Evolutionary conservation across 2,113 vertebrate species (phyloP), one percentile per base, ranked within the genome.

Genomic region (Pseudorectes ferrugineus): DNA sequence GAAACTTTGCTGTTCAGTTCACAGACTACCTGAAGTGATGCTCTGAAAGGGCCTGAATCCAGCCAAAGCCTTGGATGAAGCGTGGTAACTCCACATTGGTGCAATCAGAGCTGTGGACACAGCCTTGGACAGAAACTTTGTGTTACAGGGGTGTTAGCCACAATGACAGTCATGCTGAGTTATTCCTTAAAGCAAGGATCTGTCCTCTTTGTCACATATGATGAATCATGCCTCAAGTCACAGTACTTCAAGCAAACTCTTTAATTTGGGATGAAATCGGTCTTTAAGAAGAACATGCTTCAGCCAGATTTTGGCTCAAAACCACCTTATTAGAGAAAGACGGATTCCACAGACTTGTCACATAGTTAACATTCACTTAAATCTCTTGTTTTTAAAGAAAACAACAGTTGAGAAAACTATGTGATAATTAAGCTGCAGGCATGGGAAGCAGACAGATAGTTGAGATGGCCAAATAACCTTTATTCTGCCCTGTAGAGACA

Each of bases 381-480:
- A 81, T 81, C 14, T 85, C 85, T 92, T 85, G 79, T 78, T 92
- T 94, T 93, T 77, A 95, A 95, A 94, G 85, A 91, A 88, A 95
- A 89, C 71, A 95, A 78, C 49, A 81, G 38, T 91, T 73, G 42
- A 92, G 54, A 89, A 91, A 93, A 94, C 71, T 24, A 88, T 65
- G 82, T 78, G 82, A 89, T 86, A 89, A 94, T 94, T 93, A 89
- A 96, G n/a, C 68, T 80, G 88, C 61, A 88, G 74, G 71, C 76
- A 10, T 75, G 59, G 87, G 79, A 94, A 91, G 59, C 57, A 92
- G 71, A 51, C 35, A 86, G 72, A 89, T 43, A 79, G n/a, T 45
- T 86, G 85, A 77, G n/a, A 65, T 0, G 0, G 48, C 62, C 63
- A 78, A 89, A 88, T 66, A 92, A 81, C 54, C 85, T 95, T 88